Percentiles rank a stretch among this genome's conserved stretches.
phyloP scores from a whole-genome alignment of 2,888 invertebrate species.

The Tricholauxania praeusta region DNA sequence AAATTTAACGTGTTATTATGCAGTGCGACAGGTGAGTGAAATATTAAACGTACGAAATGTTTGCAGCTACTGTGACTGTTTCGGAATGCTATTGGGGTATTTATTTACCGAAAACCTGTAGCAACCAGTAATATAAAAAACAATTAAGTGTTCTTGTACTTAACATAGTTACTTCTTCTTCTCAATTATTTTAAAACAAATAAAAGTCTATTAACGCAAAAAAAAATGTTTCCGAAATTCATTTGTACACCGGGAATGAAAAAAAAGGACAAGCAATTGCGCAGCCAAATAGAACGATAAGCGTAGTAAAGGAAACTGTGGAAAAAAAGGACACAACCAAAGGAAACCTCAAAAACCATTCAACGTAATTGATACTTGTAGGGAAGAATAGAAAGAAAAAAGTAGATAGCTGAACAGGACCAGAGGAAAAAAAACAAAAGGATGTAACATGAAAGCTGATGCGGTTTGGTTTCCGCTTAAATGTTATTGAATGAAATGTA shows the following conservation, averaged over 20 bases:
- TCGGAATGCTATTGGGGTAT: background rate
- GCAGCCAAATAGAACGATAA: no score
- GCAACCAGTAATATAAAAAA: background rate
- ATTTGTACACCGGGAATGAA: background rate
- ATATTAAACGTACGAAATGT: background rate
- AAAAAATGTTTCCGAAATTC: background rate
- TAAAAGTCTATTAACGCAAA: background rate
- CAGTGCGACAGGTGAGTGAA: conserved; percentile 76
- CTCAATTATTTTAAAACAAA: background rate
- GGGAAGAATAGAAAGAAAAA: background rate
- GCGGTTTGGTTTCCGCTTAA: background rate
- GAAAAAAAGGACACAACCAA: conserved; percentile 14
- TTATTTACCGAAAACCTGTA: background rate
- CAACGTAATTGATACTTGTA: conserved; percentile 39
- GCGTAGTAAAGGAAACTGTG: no score
- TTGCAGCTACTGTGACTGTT: no score
- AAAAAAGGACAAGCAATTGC: conserved; percentile 5
- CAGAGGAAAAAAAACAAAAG: conserved; percentile 4
- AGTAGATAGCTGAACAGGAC: background rate
- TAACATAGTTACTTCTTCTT: no score
- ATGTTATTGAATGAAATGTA: background rate
- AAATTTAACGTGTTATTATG: conserved; percentile 94
- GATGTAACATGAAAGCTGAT: background rate
- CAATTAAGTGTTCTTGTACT: no score
- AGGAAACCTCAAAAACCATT: conserved; percentile 41